A percentile compares a stretch with the other conserved stretches of the same genome.
phyloP scores from a whole-genome alignment of 2,113 vertebrate species.

The Paracanthobrama guichenoti region DNA sequence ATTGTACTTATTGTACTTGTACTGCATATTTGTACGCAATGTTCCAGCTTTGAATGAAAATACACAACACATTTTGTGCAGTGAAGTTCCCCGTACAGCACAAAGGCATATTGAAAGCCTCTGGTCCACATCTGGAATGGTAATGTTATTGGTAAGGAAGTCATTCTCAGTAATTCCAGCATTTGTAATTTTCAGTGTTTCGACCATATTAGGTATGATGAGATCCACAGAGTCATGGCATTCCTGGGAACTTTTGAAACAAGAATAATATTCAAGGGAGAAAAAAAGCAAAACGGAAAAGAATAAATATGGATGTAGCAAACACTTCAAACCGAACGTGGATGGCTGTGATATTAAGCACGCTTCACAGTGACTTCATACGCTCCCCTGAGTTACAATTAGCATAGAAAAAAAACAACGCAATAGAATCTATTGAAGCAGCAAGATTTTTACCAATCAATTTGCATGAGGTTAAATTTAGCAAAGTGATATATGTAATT shows the following conservation, averaged over 20 bases:
- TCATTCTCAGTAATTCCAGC: conserved; percentile 56
- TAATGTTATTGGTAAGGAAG: conserved; percentile 60
- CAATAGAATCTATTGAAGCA: conserved; percentile 37
- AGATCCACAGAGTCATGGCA: conserved; percentile 63
- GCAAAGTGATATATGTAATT: conserved; percentile 56
- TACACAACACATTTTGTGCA: conserved; percentile 21
- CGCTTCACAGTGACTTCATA: conserved; percentile 32
- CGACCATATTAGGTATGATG: conserved; percentile 66
- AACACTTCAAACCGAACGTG: conserved; percentile 43
- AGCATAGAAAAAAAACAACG: conserved; percentile 9
- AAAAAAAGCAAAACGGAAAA: conserved; percentile 10
- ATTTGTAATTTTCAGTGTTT: conserved; percentile 62
- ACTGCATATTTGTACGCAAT: background rate
- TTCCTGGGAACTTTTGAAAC: conserved; percentile 64
- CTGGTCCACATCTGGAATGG: conserved; percentile 61
- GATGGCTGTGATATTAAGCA: conserved; percentile 43
- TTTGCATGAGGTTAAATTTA: conserved; percentile 49
- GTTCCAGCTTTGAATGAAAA: conserved; percentile 2
- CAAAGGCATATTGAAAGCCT: conserved; percentile 53
- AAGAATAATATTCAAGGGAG: conserved; percentile 57
- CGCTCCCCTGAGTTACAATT: conserved; percentile 39
- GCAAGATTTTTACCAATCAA: conserved; percentile 22
- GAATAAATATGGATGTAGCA: conserved; percentile 59
- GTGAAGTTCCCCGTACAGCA: conserved; percentile 42
- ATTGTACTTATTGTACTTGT: background rate